Base-by-base conservation (phyloP, 2,888 invertebrate genomes). In the Ormyrus rosae region DNA sequence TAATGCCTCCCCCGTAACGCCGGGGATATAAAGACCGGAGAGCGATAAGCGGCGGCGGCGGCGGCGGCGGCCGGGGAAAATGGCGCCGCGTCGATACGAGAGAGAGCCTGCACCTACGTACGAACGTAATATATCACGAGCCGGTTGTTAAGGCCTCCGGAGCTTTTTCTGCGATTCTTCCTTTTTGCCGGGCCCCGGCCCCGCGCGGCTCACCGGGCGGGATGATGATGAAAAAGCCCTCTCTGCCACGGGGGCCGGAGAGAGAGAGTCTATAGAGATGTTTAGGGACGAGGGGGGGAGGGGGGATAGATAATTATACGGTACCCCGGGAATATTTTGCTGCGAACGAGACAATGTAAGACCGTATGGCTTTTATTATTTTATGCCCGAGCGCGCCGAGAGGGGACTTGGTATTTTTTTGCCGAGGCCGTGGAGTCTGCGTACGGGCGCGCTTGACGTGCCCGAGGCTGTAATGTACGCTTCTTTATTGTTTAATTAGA, bases 121-220 rank as follows among this genome's bases (percentile, higher is more conserved):
- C 65, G 61, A 61, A 45, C 65, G 69, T 61, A 75, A 80, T 80
- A 80, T 76, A 80, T 80, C 72, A 76, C 68, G 65, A 11, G 65
- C 51, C 50, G 67, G 68, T 76, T 76, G 45, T 71, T 65, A 65
- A 13, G 48, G 11, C 64, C 63, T 56, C 56, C n/a, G 34, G 34
- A 34, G 34, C 34, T 34, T 34, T 34, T 34, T 34, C 34, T 34
- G 34, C 34, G 34, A 34, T 34, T 34, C 34, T 34, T 34, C 34
- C 34, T 34, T 34, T 34, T 34, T 34, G 34, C 34, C 3, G 34
- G 34, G 19, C 19, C 19, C 1, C 19, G 1, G 19, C 19, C 19
- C 34, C 3, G 34, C 34, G 34, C 34, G 34, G 34, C 34, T 34
- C 34, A 34, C 34, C 34, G 34, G 34, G 34, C 34, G 34, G 34